Evolutionary conservation across 92 coral and sea anemone species (phyloP), one percentile per base, ranked within the genome.

Genomic region (Actinostola sp.): DNA sequence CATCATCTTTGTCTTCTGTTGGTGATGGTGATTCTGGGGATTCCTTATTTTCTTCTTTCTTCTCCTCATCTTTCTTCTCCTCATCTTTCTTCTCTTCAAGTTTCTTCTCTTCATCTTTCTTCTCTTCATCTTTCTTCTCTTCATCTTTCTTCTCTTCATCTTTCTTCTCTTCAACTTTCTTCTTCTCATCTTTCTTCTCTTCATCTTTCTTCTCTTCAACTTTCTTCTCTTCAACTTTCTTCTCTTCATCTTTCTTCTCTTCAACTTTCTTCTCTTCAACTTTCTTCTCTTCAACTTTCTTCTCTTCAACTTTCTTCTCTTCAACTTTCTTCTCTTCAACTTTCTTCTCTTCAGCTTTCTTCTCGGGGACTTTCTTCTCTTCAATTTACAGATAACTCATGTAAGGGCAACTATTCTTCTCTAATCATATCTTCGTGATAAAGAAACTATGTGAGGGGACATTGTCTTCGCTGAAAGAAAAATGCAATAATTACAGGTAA

Each of bases 1-100:
- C 98, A 17, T 76, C 80, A 13, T 83, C 88, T 79, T 79, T 62
- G 50, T 54, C 78, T 14, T 78, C 61, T 24, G 76, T 8, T 8
- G 28, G 63, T 16, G 45, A 23, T 15, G 26, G 53, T 51, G 26
- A 41, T 15, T 0, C 15, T 24, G 36, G 13, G 2, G 5, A 4
- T 15, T 79, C 70, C 14, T 36, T 49, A 30, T 43, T 52, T 54
- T 54, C 63, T 25, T 65, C 46, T 54, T 72, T 20, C 24, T 27
- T 15, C 34, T 23, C 11, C 14, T 50, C 0, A 29, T 30, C 23
- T 24, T 34, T 25, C 53, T 49, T 31, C 27, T 14, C 0, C 0
- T 24, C 61, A n/a, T 48, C 60, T 20, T 46, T 20, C 33, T 43
- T 30, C 1, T 42, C 19, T 0, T 66, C 56, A 41, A 21, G 32